Evolutionary conservation across 2,113 vertebrate species (phyloP).

Genomic region (Saguinus imperator): DNA sequence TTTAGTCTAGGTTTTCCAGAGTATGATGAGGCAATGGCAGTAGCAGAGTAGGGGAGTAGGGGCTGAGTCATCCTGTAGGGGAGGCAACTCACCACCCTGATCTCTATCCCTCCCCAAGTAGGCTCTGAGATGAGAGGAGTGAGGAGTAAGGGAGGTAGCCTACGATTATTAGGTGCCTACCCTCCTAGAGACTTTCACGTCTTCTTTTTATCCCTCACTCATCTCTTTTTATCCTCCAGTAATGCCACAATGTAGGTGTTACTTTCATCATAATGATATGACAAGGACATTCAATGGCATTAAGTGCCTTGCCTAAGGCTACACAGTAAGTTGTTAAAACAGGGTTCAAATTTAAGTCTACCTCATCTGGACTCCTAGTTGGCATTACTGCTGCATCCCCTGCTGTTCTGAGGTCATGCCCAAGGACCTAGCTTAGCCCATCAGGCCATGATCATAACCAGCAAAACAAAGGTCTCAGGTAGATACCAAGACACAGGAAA

Average conservation of each 20-base stretch:
- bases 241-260: not conserved
- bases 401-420: not conserved
- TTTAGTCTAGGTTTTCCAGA: not conserved
- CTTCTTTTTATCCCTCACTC: too few relatives aligned
- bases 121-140: not conserved
- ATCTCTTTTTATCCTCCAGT: not conserved
- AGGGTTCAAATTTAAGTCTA: not conserved
- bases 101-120: not conserved
- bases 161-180: not conserved
- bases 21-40: not conserved
- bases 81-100: not conserved
- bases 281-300: not conserved
- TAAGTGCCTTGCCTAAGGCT: not conserved
- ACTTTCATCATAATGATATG: not conserved
- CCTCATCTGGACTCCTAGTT: not conserved
- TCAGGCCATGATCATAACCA: not conserved
- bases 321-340: not conserved
- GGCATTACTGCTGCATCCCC: too few relatives aligned
- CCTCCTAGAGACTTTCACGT: not conserved
- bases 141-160: not conserved
- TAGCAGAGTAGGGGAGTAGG: too few relatives aligned
- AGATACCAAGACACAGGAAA: not conserved
- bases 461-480: not conserved
- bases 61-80: not conserved
- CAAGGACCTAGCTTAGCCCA: not conserved